Evolutionary conservation across 2,113 vertebrate genomes (phyloP), one percentile per base, ranked within the genome.

Genomic region (Elanus axillaris): DNA sequence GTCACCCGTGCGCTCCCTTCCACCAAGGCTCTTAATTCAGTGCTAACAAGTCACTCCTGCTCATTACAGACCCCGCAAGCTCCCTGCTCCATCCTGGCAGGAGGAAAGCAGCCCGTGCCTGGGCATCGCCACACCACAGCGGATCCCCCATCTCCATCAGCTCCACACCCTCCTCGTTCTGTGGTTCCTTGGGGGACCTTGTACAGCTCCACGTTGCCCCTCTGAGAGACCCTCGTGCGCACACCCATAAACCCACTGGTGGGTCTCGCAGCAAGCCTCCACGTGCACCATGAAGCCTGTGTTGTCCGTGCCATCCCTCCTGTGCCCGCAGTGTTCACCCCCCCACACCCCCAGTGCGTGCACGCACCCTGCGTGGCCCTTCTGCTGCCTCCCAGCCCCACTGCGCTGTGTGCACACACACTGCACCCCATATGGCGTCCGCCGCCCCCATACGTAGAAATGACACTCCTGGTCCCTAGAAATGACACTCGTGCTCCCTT

Each of bases 281-380:
- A 4, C 10, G 0, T 2, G 14, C n/a, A 8, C 62, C 34, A 0
- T 0, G 16, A 16, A 52, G 26, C 50, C 55, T 0, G 0, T 2
- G 0, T 34, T 16, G 6, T 23, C 38, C 0, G 0, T 36, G 53
- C 31, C 19, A 6, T 63, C 68, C 42, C 8, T 48, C 21, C 60
- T 11, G n/a, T 15, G 12, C n/a, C 52, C 7, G 1, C 77, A 43
- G 45, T 0, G 0, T 27, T 27, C 32, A 8, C 7, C 19, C 45
- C 9, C 23, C 27, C 21, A n/a, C 1, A 1, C 32, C 48, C 45
- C 27, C 13, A 3, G 15, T 6, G 25, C 15, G 1, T 18, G 21
- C 56, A 16, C 10, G 1, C 18, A 2, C 5, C 16, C 53, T 7
- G 0, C 36, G 0, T 8, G 0, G 25, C 66, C 20, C 26, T 66